Percentiles rank a stretch among this genome's conserved stretches.
These are phyloP conservation scores for Heliconius sara DNA, from an alignment of 2,888 invertebrate genomes.

Conservation along the genomic window DNA sequence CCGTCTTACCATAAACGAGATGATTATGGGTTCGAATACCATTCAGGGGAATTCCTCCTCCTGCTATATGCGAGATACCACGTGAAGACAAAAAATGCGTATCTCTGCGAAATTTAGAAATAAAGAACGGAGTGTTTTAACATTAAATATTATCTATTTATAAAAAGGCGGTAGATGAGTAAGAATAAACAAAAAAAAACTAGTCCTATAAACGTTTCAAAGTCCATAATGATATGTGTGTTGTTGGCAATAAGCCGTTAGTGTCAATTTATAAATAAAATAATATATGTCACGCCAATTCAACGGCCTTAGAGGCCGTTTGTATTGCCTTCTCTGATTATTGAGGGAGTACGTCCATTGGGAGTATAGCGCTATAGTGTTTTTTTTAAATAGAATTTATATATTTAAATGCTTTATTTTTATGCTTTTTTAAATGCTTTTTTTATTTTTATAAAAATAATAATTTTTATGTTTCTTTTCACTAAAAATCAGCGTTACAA, in stretches of 20 bases:
- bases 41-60: too few relatives aligned
- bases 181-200: constrained; percentile 2
- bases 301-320: constrained; percentile 37
- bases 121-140: neutral
- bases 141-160: neutral
- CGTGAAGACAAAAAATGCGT: too few relatives aligned
- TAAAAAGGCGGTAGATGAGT: neutral
- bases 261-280: constrained; percentile 28
- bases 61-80: too few relatives aligned
- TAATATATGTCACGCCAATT: constrained; percentile 31
- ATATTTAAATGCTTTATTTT: neutral
- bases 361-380: constrained; percentile 1
- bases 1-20: too few relatives aligned
- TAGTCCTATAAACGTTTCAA: constrained; percentile 19
- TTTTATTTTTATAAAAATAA: neutral
- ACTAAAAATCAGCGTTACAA: neutral
- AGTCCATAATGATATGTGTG: constrained; percentile 23
- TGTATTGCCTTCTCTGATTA: constrained; percentile 34
- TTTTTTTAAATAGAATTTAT: neutral
- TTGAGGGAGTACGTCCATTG: constrained; percentile 18
- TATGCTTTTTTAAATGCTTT: too few relatives aligned
- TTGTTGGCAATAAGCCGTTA: constrained; percentile 32
- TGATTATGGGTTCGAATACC: too few relatives aligned
- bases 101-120: too few relatives aligned
- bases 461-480: neutral